Conservation (phyloP, 2,888 invertebrate species). For the Drosophila melanocephala region DNA sequence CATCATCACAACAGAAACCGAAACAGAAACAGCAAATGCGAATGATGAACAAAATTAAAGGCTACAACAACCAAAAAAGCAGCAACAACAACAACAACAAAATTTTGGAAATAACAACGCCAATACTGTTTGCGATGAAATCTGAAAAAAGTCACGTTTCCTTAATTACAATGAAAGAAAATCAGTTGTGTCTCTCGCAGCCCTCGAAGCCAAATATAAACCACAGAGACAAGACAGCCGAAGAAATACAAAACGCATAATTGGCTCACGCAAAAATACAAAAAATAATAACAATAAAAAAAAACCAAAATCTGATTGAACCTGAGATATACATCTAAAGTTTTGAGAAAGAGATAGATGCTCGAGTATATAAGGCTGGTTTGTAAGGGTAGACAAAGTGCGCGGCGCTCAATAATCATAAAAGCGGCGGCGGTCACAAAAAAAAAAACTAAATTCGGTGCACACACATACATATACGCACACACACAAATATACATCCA, state of each 20-base stretch:
- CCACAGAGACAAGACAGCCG: slow-evolving; percentile 60
- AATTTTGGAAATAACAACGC: slow-evolving; percentile 60
- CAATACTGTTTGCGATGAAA: slow-evolving; percentile 69
- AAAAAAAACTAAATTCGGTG: slow-evolving; percentile 63
- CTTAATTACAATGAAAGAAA: slow-evolving; percentile 79
- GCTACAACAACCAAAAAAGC: slow-evolving; percentile 18
- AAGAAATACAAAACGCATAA: slow-evolving; percentile 77
- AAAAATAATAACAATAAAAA: slow-evolving; percentile 38
- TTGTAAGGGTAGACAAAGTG: slow-evolving; percentile 37
- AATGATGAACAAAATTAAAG: slow-evolving; percentile 68
- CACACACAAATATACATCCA: slow-evolving; percentile 17
- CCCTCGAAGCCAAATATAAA: slow-evolving; percentile 42
- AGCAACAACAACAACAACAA: slow-evolving; percentile 20
- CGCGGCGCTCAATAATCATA: slow-evolving; percentile 74
- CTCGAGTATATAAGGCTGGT: slow-evolving; percentile 5
- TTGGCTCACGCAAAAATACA: slow-evolving; percentile 80
- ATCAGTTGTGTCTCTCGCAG: slow-evolving; percentile 45
- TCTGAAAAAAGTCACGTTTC: slow-evolving; percentile 79
- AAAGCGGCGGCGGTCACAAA: slow-evolving; percentile 61
- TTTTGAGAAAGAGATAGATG: slow-evolving; percentile 74
- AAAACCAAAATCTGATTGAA: slow-evolving; percentile 30
- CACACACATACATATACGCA: slow-evolving; percentile 32
- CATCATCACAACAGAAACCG: slow-evolving; percentile 50
- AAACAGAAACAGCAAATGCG: slow-evolving; percentile 43
- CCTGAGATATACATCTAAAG: slow-evolving; percentile 60